Base-by-base conservation (phyloP, 2,888 invertebrate genomes). In the Pandemis heparana region DNA sequence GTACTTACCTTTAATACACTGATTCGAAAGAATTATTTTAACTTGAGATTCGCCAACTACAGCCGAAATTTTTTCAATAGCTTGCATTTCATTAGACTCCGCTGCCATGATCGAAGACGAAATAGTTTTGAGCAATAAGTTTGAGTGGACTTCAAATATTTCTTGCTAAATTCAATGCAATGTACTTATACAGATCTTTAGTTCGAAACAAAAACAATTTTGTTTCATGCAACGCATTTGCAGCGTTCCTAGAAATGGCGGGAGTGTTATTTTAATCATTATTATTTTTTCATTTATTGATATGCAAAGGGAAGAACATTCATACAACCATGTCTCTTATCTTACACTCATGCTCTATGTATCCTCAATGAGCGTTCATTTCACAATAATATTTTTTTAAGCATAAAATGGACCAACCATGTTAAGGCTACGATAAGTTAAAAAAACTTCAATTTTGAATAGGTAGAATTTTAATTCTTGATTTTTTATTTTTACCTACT, bases 41-140 rank as follows among this genome's bases (percentile, higher is more conserved):
- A 86, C 78, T 82, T 91, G 84, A 2, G 89, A 87, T 76, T 90
- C 88, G 64, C 87, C 88, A 51, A 91, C 85, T 83, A 89, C 91
- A 10, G 81, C 80, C 5, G 85, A 84, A 70, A 92, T 89, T 71
- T 80, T 87, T 69, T 85, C 83, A 75, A 92, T 80, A 48, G 87
- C 85, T 80, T 87, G 82, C 2, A 88, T 80, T 70, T 89, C 87
- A 67, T 79, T 85, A 48, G 79, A 74, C 77, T 87, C 89, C 2
- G 84, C 88, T 2, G 84, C 83, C 91, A 92, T 92, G 74, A 78
- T 85, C 18, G 66, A 64, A 41, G 18, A 12, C 9, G 69, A 67
- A 41, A 59, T 43, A 46, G n/a, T 6, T 48, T 60, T 46, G 48
- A 66, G 61, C 46, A 43, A 16, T 53, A 4, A n/a, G 7, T 6